phyloP scores from a whole-genome alignment of 2,888 invertebrate genomes.

The Drosophila neotestacea region DNA sequence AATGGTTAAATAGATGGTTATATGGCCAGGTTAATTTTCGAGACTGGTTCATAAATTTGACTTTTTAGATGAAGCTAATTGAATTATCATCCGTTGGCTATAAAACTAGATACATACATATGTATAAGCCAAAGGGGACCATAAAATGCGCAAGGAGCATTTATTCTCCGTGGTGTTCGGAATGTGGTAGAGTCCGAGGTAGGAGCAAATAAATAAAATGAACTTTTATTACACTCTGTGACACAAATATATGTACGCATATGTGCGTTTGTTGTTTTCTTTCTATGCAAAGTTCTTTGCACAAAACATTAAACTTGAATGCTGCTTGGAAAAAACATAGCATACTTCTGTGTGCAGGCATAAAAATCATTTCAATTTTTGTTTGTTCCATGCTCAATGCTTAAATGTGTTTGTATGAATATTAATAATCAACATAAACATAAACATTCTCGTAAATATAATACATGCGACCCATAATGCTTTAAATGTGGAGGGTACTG shows the following conservation, averaged over 20 bases:
- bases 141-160: constrained; percentile 24
- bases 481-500: constrained; percentile 33
- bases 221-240: constrained; percentile 53
- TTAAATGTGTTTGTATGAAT: constrained; percentile 61
- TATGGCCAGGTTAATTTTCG: constrained; percentile 10
- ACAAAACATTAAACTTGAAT: constrained; percentile 73
- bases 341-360: constrained; percentile 61
- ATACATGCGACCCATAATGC: constrained; percentile 54
- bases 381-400: constrained; percentile 44
- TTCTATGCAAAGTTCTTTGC: constrained; percentile 61
- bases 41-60: constrained; percentile 49
- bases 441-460: constrained; percentile 56
- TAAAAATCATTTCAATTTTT: constrained; percentile 77
- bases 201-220: constrained; percentile 62
- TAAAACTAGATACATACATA: constrained; percentile 45
- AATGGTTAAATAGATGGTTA: too few species aligned
- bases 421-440: constrained; percentile 70
- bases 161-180: not conserved
- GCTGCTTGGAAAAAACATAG: constrained; percentile 32
- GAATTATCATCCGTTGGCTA: constrained; percentile 61
- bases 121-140: not conserved
- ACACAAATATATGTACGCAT: constrained; percentile 8
- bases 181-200: constrained; percentile 4
- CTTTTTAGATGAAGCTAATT: constrained; percentile 64
- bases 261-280: constrained; percentile 11